A percentile compares a stretch with the other conserved stretches of the same genome.
Evolutionary conservation across 1,140 invertebrate species (phyloP).

Genomic region (Aradophagus sp.): DNA sequence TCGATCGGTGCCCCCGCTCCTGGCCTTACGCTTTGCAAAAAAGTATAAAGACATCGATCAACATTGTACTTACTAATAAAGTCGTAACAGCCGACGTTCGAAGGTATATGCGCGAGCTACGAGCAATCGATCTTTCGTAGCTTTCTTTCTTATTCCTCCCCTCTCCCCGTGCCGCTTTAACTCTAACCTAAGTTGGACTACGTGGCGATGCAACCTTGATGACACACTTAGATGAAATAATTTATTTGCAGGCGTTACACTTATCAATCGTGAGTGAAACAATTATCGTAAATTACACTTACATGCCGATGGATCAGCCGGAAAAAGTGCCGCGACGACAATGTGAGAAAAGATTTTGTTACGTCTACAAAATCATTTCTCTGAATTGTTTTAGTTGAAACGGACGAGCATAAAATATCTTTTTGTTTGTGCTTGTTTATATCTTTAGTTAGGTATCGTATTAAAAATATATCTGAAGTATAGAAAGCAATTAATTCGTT

Average conservation of each 20-base stretch:
- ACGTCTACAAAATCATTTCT: neutral
- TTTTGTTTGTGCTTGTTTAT: too few species aligned
- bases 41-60: conserved; percentile 39
- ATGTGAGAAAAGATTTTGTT: neutral
- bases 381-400: too few species aligned
- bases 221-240: conserved; percentile 50
- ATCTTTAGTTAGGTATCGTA: too few species aligned
- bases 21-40: too few species aligned
- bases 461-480: too few species aligned
- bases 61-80: conserved; percentile 50
- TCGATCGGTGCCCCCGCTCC: neutral
- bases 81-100: conserved; percentile 48
- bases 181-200: conserved; percentile 32
- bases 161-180: conserved; percentile 5
- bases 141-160: conserved; percentile 6
- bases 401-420: neutral
- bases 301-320: neutral
- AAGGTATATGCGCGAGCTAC: conserved; percentile 27
- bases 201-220: conserved; percentile 33
- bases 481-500: too few species aligned
- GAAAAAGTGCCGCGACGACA: neutral
- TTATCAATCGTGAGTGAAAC: conserved; percentile 33
- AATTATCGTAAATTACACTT: conserved; percentile 29
- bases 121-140: conserved; percentile 40
- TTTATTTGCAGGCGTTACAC: conserved; percentile 41